A percentile compares a stretch with the other conserved stretches of the same genome.
Evolutionary conservation across 2,888 invertebrate species (phyloP).

Genomic region (Heliconius charithonia): DNA sequence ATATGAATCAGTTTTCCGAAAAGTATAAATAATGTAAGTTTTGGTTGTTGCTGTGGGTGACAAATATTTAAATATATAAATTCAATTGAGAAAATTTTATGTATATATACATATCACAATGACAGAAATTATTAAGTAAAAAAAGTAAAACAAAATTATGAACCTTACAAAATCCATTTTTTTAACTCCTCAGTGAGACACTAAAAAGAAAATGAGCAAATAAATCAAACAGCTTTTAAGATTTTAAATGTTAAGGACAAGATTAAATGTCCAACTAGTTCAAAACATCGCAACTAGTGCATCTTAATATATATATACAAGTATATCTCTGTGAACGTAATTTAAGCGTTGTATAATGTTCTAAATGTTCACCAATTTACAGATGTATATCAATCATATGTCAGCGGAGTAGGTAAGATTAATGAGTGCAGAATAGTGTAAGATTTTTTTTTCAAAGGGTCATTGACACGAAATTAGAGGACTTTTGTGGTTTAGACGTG

Average conservation of each 20-base stretch:
- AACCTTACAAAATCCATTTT: background rate
- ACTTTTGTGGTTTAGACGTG: constrained; percentile 40
- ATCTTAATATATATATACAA: constrained; percentile 43
- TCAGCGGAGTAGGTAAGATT: constrained; percentile 46
- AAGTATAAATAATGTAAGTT: background rate
- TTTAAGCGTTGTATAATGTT: constrained; percentile 17
- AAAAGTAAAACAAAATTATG: background rate
- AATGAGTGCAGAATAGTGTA: constrained; percentile 45
- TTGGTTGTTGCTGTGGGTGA: background rate
- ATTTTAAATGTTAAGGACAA: constrained; percentile 38
- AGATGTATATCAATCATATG: constrained; percentile 49
- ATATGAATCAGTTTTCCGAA: background rate
- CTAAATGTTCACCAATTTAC: constrained; percentile 40
- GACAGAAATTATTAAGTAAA: background rate
- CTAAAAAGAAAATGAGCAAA: constrained; percentile 31
- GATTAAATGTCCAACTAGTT: constrained; percentile 34
- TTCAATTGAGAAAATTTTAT: background rate
- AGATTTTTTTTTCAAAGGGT: constrained; percentile 54
- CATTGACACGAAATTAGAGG: constrained; percentile 52
- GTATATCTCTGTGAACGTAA: background rate
- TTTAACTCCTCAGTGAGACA: constrained; percentile 5
- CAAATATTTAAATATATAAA: background rate
- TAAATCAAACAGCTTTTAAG: constrained; percentile 36
- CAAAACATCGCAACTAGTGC: constrained; percentile 36
- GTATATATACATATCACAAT: background rate